Base-by-base conservation (phyloP, 2,888 invertebrate genomes). In the Serripes groenlandicus region DNA sequence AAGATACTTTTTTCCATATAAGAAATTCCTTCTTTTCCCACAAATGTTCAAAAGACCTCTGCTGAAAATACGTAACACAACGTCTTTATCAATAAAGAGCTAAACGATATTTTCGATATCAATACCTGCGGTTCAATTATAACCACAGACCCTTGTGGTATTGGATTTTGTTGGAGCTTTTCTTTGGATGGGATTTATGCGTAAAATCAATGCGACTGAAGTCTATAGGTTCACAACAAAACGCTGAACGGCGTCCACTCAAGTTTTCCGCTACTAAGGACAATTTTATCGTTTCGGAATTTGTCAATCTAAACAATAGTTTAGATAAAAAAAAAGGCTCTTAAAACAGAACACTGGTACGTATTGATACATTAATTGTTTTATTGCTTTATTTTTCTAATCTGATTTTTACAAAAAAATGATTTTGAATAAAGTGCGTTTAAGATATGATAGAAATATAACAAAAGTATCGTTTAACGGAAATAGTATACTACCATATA, bases 211-310 rank as follows among this genome's bases (percentile, higher is more conserved):
- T 62, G 62, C 21, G 3, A 34, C 34, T 62, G 62, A 62, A 34
- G 34, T 62, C n/a, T 21, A 62, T 30, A 32, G 34, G 34, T 34
- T 62, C 34, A 28, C 34, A 62, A 34, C 62, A 28, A 34, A 62
- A 32, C 62, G 32, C 11, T 62, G 3, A 32, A 34, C n/a, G n/a
- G 4, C 58, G 54, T 77, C 60, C 35, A 42, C 30, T 62, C 64
- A 60, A 60, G 54, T 70, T 77, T 64, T 71, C 70, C 77, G 69
- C 49, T 71, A 34, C 49, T 26, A 23, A 52, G 49, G 71, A 71
- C 26, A n/a, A n/a, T 15, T 32, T 62, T 62, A 62, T 62, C 62
- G 34, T 62, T 62, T 18, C 9, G 34, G 62, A 62, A 62, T 62
- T 32, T 62, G n/a, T 62, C 32, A 62, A 5, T n/a, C 7, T 7